Percentiles rank a stretch among this genome's conserved stretches.
Evolutionary conservation across 2,113 vertebrate genomes (phyloP).

Genomic region (Stegostoma tigrinum): DNA sequence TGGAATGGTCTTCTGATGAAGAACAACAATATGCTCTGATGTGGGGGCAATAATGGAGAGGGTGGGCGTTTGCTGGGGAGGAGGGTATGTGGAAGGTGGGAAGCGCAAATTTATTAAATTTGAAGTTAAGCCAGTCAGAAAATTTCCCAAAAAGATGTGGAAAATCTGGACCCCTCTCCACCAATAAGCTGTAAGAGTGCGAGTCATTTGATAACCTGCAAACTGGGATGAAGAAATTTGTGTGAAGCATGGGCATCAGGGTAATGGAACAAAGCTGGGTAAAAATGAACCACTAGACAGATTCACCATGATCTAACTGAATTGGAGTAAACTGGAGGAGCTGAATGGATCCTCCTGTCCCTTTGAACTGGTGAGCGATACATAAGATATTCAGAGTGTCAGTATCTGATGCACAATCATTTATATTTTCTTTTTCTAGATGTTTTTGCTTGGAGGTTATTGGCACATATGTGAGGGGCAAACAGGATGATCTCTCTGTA

Average conservation of each 20-base stretch:
- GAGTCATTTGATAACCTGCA: neutral
- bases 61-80: too few species aligned
- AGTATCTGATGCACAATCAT: neutral
- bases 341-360: neutral
- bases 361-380: neutral
- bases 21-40: too few species aligned
- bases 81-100: too few species aligned
- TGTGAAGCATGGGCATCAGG: neutral
- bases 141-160: too few species aligned
- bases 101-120: too few species aligned
- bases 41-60: too few species aligned
- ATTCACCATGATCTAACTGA: neutral
- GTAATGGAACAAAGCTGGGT: neutral
- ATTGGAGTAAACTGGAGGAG: neutral
- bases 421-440: neutral
- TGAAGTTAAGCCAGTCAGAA: too few species aligned
- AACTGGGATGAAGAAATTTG: neutral
- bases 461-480: neutral
- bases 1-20: too few species aligned
- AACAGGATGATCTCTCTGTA: neutral
- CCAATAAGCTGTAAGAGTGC: neutral
- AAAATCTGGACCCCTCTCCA: neutral
- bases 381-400: neutral
- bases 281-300: too few species aligned
- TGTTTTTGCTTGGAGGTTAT: neutral